Percentiles rank a stretch among this genome's conserved stretches.
phyloP scores from a whole-genome alignment of 2,797 vertebrate species.

The Tokudaia muenninki region DNA sequence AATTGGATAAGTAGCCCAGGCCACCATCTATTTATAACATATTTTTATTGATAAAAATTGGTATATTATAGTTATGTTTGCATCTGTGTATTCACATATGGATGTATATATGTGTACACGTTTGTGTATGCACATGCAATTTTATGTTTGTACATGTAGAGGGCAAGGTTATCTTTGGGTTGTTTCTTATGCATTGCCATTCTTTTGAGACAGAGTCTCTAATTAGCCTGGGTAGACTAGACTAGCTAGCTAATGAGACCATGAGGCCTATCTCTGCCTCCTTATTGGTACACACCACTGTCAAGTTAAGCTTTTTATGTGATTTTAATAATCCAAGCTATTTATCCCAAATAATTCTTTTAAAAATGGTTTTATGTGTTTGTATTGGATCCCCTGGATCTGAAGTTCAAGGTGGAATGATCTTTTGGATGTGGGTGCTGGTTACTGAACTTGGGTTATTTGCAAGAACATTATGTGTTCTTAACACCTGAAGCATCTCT shows the following conservation, averaged over 20 bases:
- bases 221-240: not conserved
- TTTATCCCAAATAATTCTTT: not conserved
- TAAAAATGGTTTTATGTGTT: not conserved
- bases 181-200: not conserved
- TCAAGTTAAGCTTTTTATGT: not conserved
- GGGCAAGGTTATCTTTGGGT: not conserved
- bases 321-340: not conserved
- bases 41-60: not conserved
- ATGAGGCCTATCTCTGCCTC: not conserved
- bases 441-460: not conserved
- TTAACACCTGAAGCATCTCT: not conserved
- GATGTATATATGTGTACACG: not conserved
- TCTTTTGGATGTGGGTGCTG: not conserved
- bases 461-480: not conserved
- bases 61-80: not conserved
- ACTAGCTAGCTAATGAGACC: not conserved
- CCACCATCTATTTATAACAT: not conserved
- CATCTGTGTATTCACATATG: not conserved
- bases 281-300: too few species aligned
- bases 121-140: not conserved
- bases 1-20: not conserved
- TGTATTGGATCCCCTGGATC: not conserved
- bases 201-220: not conserved
- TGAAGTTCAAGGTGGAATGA: not conserved
- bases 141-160: not conserved